Base-by-base conservation (phyloP, 2,888 invertebrate species). In the Heliconius aoede region DNA sequence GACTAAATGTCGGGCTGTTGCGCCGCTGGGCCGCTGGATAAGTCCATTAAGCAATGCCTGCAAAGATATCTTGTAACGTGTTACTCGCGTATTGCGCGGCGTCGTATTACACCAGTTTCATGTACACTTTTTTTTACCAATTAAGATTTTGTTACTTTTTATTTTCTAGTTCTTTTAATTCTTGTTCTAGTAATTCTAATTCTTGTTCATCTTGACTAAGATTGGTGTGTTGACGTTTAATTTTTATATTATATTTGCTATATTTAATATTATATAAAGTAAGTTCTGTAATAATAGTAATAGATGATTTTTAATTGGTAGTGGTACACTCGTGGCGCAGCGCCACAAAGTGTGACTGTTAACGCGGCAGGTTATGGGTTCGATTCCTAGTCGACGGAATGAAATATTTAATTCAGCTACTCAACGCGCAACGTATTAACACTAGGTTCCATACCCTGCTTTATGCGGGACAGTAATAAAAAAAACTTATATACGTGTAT, bases 61-160 rank as follows among this genome's bases (percentile, higher is more conserved):
- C 60, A 72, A 72, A 72, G 72, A 28, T 72, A 72, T 72, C 72
- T 72, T 72, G 72, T 72, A 72, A 72, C 72, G n/a, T n/a, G 40
- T 36, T 72, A 61, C 72, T 60, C 15, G 58, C 15, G 21, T 60
- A 28, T 72, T 72, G 72, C 72, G 61, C 26, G 60, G 61, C 58
- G 13, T 72, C 61, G 60, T 60, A 60, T 72, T 72, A 61, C 72
- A 72, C 72, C 60, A 72, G 69, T 69, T 69, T 26, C 72, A 72
- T 72, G 61, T 72, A 40, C 24, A 72, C 60, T 60, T 72, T 58
- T 60, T 36, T 40, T 32, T 55, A 32, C 30, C 72, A 60, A 72
- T 72, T 61, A 61, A 28, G 28, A 72, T 5, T 60, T 18, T 28
- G 15, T 51, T 69, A 11, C 51, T 51, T 68, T 68, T 68, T 68